Evolutionary conservation across 2,888 invertebrate species (phyloP).

Genomic region (Pyrocoelia pectoralis): DNA sequence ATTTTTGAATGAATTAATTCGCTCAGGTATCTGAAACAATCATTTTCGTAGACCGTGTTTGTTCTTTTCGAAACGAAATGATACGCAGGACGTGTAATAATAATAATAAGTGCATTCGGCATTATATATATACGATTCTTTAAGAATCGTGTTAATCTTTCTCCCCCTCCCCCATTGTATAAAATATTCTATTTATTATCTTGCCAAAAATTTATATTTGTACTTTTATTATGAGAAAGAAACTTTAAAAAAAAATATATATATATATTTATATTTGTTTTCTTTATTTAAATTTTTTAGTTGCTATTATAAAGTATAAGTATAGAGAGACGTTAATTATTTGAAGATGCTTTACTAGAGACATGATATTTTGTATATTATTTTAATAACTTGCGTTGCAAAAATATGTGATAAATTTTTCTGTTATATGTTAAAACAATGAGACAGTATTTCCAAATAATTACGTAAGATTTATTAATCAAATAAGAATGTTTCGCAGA

Average conservation of each 20-base stretch:
- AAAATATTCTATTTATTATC: slow-evolving; percentile 36
- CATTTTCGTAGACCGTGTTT: slow-evolving; percentile 15
- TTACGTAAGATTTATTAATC: slow-evolving; percentile 19
- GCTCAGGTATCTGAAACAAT: slow-evolving; percentile 41
- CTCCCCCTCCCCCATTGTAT: slow-evolving; percentile 25
- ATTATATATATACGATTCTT: slow-evolving; percentile 20
- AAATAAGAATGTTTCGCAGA: slow-evolving; percentile 21
- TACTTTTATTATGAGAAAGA: slow-evolving; percentile 29
- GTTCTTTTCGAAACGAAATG: background rate
- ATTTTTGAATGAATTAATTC: slow-evolving; percentile 17
- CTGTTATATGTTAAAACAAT: slow-evolving; percentile 30
- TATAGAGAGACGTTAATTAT: slow-evolving; percentile 16
- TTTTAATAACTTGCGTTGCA: slow-evolving; percentile 32
- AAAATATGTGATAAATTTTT: slow-evolving; percentile 34
- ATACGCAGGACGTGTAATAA: slow-evolving; percentile 35
- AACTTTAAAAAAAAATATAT: slow-evolving; percentile 19
- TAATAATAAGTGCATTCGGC: slow-evolving; percentile 31
- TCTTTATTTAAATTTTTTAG: slow-evolving; percentile 9
- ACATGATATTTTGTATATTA: slow-evolving; percentile 31
- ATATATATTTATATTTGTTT: slow-evolving; percentile 23
- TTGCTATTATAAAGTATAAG: slow-evolving; percentile 8
- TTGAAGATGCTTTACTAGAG: slow-evolving; percentile 25
- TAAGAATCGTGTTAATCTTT: background rate
- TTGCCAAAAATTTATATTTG: slow-evolving; percentile 34
- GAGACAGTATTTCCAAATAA: slow-evolving; percentile 30